Conservation (phyloP, 2,113 vertebrate species). For the Paramisgurnus dabryanus region DNA sequence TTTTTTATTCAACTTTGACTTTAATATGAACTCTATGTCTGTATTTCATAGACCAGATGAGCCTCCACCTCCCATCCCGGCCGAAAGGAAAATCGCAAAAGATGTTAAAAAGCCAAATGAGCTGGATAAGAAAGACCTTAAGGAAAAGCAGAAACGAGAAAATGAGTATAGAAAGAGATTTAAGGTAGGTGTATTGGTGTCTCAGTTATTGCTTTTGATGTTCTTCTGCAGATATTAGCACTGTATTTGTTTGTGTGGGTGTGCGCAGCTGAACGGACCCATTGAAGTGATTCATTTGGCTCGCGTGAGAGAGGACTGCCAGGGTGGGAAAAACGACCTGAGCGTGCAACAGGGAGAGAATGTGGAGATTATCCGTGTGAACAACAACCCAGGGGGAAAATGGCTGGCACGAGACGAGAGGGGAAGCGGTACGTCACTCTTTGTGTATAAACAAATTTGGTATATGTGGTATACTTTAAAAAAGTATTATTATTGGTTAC, state of each 20-base stretch:
- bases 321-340: constrained; percentile 72
- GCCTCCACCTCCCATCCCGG: not conserved
- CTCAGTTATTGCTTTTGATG: not conserved
- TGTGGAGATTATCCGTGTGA: constrained; percentile 74
- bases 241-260: not conserved
- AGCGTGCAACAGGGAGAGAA: constrained; percentile 67
- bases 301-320: constrained; percentile 69
- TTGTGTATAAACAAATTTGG: not conserved
- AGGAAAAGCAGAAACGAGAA: constrained; percentile 64
- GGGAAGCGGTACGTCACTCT: constrained; percentile 46
- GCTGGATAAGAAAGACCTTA: constrained; percentile 61
- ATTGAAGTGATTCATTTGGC: constrained; percentile 71
- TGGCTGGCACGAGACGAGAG: constrained; percentile 72
- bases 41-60: constrained; percentile 38
- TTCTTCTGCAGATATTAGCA: not conserved
- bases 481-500: too few relatives aligned
- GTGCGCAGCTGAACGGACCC: constrained; percentile 56
- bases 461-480: too few relatives aligned
- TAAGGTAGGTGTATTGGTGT: constrained; percentile 61
- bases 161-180: constrained; percentile 71
- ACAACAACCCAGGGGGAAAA: constrained; percentile 73
- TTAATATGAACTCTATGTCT: not conserved
- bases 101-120: constrained; percentile 59
- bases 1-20: not conserved
- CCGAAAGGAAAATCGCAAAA: constrained; percentile 55